Base-by-base conservation (phyloP, 2,888 invertebrate genomes). In the Mythimna ferrago region DNA sequence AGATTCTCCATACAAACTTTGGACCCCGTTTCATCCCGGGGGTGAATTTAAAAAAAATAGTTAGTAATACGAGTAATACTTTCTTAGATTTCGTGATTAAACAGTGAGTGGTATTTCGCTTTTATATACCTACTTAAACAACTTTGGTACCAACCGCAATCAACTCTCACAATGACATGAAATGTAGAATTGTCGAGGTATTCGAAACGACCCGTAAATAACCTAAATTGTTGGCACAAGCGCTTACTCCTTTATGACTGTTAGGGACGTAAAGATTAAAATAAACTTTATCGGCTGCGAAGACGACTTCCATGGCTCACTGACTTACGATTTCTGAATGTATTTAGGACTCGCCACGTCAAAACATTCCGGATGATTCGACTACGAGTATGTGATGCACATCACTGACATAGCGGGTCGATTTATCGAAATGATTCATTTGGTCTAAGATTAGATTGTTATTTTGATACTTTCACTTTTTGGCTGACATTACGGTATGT, bases 221-320 rank as follows among this genome's bases (percentile, higher is more conserved):
- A 78, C 78, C 76, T 70, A 81, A 72, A 88, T 89, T 86, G 91
- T 89, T 91, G 91, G 91, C 91, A 91, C 79, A 85, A 66, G 38
- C 66, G 67, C 64, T 84, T 82, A 84, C 85, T 87, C 82, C 85
- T 89, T 90, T 88, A 91, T 85, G 86, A 88, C 87, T 71, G 76
- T 86, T 89, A 88, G 88, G 86, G 87, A 78, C 82, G 82, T 90
- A 89, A 90, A 90, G 89, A 88, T 89, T 73, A 83, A 91, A 91
- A 91, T 91, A 91, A 89, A 88, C 86, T 87, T 89, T 86, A 89
- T 89, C 81, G 86, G 79, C 78, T 86, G 85, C 66, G 83, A 86
- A 85, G 76, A 84, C 48, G 53, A 68, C 68, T 70, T 19, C 68
- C 69, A 75, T 62, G 68, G 74, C 60, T 62, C 66, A 62, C 61